Conservation (phyloP, 2,113 vertebrate species). For the Nyctibius bracteatus region DNA sequence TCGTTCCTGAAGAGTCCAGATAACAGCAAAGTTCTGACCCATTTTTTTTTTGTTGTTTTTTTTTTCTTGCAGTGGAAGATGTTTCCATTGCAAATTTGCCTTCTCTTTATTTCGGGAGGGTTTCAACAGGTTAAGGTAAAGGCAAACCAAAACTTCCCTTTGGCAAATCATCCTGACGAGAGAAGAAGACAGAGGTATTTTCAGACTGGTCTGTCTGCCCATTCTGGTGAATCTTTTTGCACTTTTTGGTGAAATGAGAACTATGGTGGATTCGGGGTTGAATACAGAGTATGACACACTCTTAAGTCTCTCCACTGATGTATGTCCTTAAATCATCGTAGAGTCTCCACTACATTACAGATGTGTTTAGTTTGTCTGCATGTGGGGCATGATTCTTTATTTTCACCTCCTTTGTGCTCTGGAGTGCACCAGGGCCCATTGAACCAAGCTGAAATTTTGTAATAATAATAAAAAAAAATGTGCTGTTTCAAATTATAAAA, state of each 20-base stretch:
- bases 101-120: neutral
- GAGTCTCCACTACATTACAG: neutral
- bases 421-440: neutral
- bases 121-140: neutral
- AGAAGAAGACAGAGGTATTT: neutral
- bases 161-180: neutral
- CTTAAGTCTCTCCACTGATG: no score
- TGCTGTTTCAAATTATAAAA: slow-evolving; percentile 35
- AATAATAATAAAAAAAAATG: neutral
- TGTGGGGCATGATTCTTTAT: neutral
- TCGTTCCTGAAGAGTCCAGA: neutral
- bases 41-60: neutral
- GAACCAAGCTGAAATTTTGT: neutral
- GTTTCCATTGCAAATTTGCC: neutral
- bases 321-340: neutral
- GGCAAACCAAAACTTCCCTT: neutral
- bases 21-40: neutral
- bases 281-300: neutral
- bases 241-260: neutral
- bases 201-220: neutral
- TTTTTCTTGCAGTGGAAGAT: neutral
- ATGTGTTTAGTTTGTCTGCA: neutral
- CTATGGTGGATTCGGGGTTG: neutral
- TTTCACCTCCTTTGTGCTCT: neutral
- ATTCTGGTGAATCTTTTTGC: neutral